Conservation (phyloP, 1,140 invertebrate genomes). For the Drosophila miranda region DNA sequence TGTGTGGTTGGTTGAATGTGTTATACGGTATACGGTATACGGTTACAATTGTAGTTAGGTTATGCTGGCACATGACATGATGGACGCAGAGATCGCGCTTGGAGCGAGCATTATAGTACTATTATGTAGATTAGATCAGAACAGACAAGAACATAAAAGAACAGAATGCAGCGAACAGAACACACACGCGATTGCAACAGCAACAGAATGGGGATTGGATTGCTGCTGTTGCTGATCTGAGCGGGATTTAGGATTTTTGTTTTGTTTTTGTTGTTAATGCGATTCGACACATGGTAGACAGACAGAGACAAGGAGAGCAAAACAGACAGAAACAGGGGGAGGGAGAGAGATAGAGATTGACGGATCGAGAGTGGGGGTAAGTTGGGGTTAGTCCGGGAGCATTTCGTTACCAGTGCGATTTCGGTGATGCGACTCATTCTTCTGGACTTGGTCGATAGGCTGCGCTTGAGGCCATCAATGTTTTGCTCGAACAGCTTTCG, state of each 20-base stretch:
- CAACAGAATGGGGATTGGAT: constrained; percentile 11
- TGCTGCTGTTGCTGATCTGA: constrained; percentile 20
- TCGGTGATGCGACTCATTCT: constrained; percentile 92
- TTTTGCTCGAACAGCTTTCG: constrained; percentile 92
- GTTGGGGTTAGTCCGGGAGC: constrained; percentile 71
- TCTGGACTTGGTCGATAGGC: constrained; percentile 88
- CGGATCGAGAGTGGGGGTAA: neutral
- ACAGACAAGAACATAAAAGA: constrained; percentile 36
- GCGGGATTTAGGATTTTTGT: constrained; percentile 9
- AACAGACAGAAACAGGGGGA: neutral
- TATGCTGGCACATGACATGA: constrained; percentile 34
- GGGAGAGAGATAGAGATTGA: constrained; percentile 12
- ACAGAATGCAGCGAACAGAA: constrained; percentile 42
- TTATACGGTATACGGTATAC: no score
- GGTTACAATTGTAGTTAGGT: constrained; percentile 22
- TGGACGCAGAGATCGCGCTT: constrained; percentile 3
- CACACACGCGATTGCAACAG: constrained; percentile 14
- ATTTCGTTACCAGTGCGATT: constrained; percentile 88
- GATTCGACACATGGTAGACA: constrained; percentile 33
- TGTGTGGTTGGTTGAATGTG: no score
- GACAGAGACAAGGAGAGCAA: constrained; percentile 11
- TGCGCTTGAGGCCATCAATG: constrained; percentile 91
- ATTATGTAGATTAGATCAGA: constrained; percentile 28
- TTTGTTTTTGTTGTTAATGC: constrained; percentile 34
- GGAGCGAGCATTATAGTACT: constrained; percentile 12